Base-by-base conservation (phyloP, 2,113 vertebrate genomes). In the Spea multiplicata region DNA sequence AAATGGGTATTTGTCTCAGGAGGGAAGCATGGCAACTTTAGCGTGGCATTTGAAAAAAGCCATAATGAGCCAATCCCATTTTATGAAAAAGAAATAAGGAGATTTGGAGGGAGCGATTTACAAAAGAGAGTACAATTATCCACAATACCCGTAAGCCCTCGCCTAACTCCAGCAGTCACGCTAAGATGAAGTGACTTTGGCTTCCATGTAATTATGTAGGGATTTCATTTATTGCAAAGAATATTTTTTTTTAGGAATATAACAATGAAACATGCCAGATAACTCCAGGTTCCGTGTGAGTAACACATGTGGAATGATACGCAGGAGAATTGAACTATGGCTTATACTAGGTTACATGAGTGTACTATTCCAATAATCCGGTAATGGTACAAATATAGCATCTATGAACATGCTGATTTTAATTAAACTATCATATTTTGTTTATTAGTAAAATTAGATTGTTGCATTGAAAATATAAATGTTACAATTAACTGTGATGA, bases 1-100 rank as follows among this genome's bases (percentile, higher is more conserved):
- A 73, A 79, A 66, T n/a, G 57, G 62, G 9, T 48, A 66, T 65
- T 73, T 67, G 62, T 73, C 77, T 67, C 52, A 12, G 45, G 49
- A 66, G 49, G 45, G 45, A 78, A 53, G 12, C 8, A 12, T 17
- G 59, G 77, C 61, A 66, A n/a, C 52, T 49, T 65, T 57, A n/a
- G 12, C 17, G 46, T 44, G 66, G 17, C 44, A 57, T 30, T 55
- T 46, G 16, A 66, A 71, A 59, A 16, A n/a, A 71, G 50, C 57
- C 48, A 9, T 7, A 61, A 59, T 49, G 57, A 55, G 44, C 14
- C 49, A 17, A 72, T 8, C 47, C 16, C 9, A 66, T 71, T 30
- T 44, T 17, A 71, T 62, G 7, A 50, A 57, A 62, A 70, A 70
- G 14, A 16, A 69, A 44, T 16, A 52, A 65, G 1, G 12, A 72